A percentile compares a stretch with the other conserved stretches of the same genome.
These are phyloP conservation scores for Trinectes maculatus DNA, from an alignment of 2,113 vertebrate genomes.

Conservation along the genomic window DNA sequence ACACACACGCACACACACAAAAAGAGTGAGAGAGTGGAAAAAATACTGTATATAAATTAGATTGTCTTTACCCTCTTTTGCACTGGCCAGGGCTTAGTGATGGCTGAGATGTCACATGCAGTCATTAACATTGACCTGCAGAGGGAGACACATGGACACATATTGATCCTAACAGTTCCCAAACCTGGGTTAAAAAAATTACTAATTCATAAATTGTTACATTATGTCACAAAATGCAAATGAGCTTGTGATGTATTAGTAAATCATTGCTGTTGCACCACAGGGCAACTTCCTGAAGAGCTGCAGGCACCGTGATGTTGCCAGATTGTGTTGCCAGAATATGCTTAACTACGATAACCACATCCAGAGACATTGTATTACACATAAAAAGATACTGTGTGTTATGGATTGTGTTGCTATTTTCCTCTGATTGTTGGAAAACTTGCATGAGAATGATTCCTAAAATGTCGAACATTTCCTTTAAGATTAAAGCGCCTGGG, in stretches of 20 bases:
- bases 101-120: constrained; percentile 96
- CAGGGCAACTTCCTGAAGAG: too few relatives aligned
- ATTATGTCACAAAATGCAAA: neutral
- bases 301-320: neutral
- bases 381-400: too few relatives aligned
- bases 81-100: constrained; percentile 98
- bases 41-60: neutral
- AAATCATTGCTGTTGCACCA: too few relatives aligned
- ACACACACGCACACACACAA: neutral
- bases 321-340: neutral
- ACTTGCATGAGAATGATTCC: neutral
- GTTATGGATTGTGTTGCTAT: too few relatives aligned
- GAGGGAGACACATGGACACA: constrained; percentile 14
- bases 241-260: neutral
- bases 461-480: neutral
- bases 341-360: too few relatives aligned
- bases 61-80: constrained; percentile 89
- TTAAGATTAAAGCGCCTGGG: neutral
- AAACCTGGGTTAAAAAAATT: neutral
- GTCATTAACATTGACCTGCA: constrained; percentile 99
- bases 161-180: neutral
- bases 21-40: too few relatives aligned
- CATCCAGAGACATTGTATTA: too few relatives aligned
- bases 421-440: too few relatives aligned
- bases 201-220: too few relatives aligned